Base-by-base conservation (phyloP, 2,113 vertebrate genomes). In the Tringa solitaria region DNA sequence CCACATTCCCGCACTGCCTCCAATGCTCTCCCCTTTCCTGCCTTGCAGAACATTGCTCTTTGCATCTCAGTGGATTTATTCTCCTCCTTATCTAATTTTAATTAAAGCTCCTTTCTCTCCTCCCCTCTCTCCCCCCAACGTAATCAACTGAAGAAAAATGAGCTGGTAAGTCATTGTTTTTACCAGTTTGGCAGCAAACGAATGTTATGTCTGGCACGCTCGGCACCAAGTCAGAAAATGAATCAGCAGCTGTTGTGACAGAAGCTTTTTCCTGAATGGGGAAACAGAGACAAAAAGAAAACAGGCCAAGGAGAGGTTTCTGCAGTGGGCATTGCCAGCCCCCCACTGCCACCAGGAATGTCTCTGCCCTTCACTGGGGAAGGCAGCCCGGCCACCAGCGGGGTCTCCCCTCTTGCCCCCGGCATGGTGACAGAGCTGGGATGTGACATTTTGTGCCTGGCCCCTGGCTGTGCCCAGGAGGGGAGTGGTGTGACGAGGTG, bases 171-270 rank as follows among this genome's bases (percentile, higher is more conserved):
- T 97, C 97, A 96, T 96, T 95, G 89, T 94, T 96, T 96, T 90
- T 92, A 94, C 96, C 97, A 92, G 75, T 90, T 96, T 96, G 96
- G 96, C 96, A 96, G 95, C 93, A 96, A 97, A 96, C 8, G 72
- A 96, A 92, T 96, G 96, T 97, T 97, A 97, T 96, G 96, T 97
- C 97, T 97, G 97, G 97, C 95, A 89, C 63, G 13, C 95, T 97
- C 75, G 96, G 96, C 96, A 96, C 93, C 93, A 95, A 96, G 96
- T 96, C 96, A 97, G 96, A 96, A 97, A 97, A 97, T 96, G 96
- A 96, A 96, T 97, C 96, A 96, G 97, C 97, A 97, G 95, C 97
- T 97, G 97, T 96, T 97, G 93, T 92, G 95, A 96, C 96, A 96
- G 94, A 96, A 96, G 94, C 92, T 95, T 94, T 96, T 96, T 96